Evolutionary conservation across 1,140 invertebrate genomes (phyloP).

Genomic region (Theocolax elegans): DNA sequence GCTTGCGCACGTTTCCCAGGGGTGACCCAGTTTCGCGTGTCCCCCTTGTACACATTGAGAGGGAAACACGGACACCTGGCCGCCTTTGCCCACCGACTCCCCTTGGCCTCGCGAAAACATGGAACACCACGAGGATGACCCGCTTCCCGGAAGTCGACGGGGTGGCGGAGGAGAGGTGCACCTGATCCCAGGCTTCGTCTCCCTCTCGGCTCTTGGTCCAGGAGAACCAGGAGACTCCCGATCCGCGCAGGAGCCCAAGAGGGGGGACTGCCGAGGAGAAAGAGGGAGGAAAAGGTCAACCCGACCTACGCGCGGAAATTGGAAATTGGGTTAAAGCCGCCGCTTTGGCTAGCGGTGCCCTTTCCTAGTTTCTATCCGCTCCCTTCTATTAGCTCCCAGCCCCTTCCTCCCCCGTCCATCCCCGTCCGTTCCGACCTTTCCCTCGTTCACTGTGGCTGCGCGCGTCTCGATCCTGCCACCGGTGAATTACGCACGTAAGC

Average conservation of each 20-base stretch:
- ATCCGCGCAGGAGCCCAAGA: too few relatives aligned
- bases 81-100: neutral
- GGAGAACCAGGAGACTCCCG: too few relatives aligned
- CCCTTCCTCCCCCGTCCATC: neutral
- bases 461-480: neutral
- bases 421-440: neutral
- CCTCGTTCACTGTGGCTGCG: neutral
- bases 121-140: too few relatives aligned
- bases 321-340: constrained; percentile 25
- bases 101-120: too few relatives aligned
- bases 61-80: neutral
- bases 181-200: constrained; percentile 29
- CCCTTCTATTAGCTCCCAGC: too few relatives aligned
- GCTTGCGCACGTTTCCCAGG: constrained; percentile 34
- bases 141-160: constrained; percentile 1
- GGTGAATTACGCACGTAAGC: neutral
- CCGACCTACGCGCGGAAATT: constrained; percentile 3
- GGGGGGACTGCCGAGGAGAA: too few relatives aligned
- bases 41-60: neutral
- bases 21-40: constrained; percentile 55
- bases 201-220: too few relatives aligned
- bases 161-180: neutral
- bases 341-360: neutral
- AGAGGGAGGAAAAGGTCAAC: constrained; percentile 17
- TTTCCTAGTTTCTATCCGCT: too few relatives aligned